Evolutionary conservation across 2,113 vertebrate genomes (phyloP).

Genomic region (Pampusana beccarii): DNA sequence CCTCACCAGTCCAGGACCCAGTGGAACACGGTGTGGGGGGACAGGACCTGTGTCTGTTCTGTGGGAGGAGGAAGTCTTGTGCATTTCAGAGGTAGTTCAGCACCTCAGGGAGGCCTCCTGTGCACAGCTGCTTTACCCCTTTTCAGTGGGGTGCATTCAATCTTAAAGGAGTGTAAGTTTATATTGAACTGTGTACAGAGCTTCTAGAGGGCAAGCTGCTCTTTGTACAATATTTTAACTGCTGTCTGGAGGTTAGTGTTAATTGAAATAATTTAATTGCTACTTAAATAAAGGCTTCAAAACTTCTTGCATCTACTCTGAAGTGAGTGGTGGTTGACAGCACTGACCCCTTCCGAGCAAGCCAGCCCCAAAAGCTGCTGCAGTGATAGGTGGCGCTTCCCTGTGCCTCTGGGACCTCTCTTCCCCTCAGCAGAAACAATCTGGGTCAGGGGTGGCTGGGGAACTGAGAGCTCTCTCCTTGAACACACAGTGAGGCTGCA

Average conservation of each 20-base stretch:
- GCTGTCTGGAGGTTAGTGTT: slow-evolving; percentile 72
- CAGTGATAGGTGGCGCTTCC: fast-evolving
- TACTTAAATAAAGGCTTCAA: slow-evolving; percentile 82
- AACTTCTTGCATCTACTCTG: slow-evolving; percentile 30
- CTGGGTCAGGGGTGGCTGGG: not conserved
- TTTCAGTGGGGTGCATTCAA: slow-evolving; percentile 73
- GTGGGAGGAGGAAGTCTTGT: slow-evolving; percentile 48
- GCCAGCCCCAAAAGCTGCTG: not conserved
- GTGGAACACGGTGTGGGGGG: not conserved
- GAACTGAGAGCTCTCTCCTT: not conserved
- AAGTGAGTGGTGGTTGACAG: not conserved
- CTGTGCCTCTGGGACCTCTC: no score
- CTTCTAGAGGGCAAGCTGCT: slow-evolving; percentile 61
- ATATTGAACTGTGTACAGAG: slow-evolving; percentile 60
- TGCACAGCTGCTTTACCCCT: slow-evolving; percentile 75
- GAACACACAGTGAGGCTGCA: not conserved
- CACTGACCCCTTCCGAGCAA: not conserved
- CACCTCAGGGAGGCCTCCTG: slow-evolving; percentile 67
- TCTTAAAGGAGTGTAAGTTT: slow-evolving; percentile 60
- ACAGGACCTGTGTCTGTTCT: slow-evolving; percentile 42
- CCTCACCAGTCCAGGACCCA: not conserved
- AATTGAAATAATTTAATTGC: slow-evolving; percentile 74
- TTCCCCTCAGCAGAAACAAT: not conserved
- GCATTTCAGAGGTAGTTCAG: slow-evolving; percentile 62
- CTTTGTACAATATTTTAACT: slow-evolving; percentile 74